Base-by-base conservation (phyloP, 2,113 vertebrate species). In the Xiphorhynchus elegans region DNA sequence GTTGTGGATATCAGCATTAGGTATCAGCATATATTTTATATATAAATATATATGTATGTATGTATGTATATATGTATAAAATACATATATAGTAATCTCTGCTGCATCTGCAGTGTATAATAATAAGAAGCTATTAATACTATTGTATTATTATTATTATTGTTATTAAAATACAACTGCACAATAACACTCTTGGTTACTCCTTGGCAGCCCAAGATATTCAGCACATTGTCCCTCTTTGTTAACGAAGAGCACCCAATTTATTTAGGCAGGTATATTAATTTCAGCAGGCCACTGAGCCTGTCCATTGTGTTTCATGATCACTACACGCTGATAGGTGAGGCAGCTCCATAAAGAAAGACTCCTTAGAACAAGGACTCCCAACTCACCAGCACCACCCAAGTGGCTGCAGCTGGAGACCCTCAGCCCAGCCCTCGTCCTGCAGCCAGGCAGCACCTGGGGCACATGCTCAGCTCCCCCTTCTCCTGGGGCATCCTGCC, bases 401-500 rank as follows among this genome's bases (percentile, higher is more conserved):
- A 23, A 67, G 29, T 7, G 56, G 63, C 37, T 78, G 37, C 83
- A 90, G 77, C 40, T 68, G 56, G 20, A 88, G 42, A 25, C 59
- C 35, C 53, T 73, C 7, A 79, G 14, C 39, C 10, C 3, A 1
- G 26, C 42, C 49, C 17, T 86, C 13, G 7, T 37, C 80, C 59
- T 56, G 39, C 35, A 89, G 46, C n/a, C 37, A 25, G 12, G 68
- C 33, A 86, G 44, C 58, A 72, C 66, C 78, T 76, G 49, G 62
- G 53, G 67, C 25, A 16, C 9, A 3, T 24, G 50, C 46, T 69
- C 50, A 49, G 6, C 19, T 83, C 28, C 9, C 1, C 5, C 8
- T 52, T 31, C 19, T 84, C 4, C 0, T 8, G 0, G 1, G 11
- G 12, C 4, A 2, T 8, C 8, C 7, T 0, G 6, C 10, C 21